Conservation (phyloP, 2,797 vertebrate genomes). For the Arrhamphus sclerolepis region DNA sequence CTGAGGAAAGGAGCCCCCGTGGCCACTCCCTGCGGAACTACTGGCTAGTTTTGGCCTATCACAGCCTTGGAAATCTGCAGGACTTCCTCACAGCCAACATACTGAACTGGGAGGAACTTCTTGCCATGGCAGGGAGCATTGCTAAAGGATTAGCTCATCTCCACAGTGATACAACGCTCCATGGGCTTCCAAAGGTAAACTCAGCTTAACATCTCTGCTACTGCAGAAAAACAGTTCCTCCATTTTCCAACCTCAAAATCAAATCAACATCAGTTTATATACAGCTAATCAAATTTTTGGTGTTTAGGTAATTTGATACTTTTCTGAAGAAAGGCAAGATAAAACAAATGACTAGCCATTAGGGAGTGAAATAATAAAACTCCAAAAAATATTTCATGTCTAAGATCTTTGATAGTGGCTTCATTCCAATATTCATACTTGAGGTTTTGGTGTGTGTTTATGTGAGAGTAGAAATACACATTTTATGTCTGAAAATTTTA, state of each 20-base stretch:
- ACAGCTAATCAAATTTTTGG: too few relatives aligned
- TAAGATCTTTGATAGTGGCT: not conserved
- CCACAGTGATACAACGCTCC: constrained; percentile 85
- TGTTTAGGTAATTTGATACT: too few relatives aligned
- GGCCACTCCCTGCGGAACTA: constrained; percentile 78
- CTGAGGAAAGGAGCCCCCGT: constrained; percentile 77
- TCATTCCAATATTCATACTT: not conserved
- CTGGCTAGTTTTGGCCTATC: constrained; percentile 90
- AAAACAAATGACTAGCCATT: too few relatives aligned
- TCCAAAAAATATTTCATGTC: too few relatives aligned
- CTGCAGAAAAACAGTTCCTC: too few relatives aligned
- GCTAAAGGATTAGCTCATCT: constrained; percentile 87
- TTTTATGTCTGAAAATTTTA: too few relatives aligned
- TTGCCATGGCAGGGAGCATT: constrained; percentile 83
- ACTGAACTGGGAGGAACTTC: constrained; percentile 87
- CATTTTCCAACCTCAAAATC: not conserved
- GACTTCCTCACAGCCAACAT: constrained; percentile 84
- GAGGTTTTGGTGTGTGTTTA: too few relatives aligned
- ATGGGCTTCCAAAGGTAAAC: constrained; percentile 75
- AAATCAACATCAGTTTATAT: too few relatives aligned
- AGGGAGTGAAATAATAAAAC: too few relatives aligned
- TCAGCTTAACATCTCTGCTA: not conserved
- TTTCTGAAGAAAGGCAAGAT: too few relatives aligned
- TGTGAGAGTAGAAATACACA: too few relatives aligned
- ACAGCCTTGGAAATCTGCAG: constrained; percentile 88